Base-by-base conservation (phyloP, 2,888 invertebrate species). In the Desoria tigrina region DNA sequence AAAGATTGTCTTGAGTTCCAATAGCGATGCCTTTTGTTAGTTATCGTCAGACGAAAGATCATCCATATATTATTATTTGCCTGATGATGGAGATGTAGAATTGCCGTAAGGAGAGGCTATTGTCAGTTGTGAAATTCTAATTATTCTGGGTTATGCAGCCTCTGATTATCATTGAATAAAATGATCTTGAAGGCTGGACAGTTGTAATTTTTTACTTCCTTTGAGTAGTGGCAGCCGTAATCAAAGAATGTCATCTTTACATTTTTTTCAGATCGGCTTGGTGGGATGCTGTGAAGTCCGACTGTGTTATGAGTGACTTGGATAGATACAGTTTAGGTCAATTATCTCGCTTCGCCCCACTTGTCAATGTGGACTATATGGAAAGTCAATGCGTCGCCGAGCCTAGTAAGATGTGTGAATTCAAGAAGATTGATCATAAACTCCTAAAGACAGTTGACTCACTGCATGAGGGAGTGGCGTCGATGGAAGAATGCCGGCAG, bases 341-440 rank as follows among this genome's bases (percentile, higher is more conserved):
- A 9, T 67, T 71, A 14, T 53, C 56, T 67, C 72, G 60, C 51
- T 77, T 64, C 69, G 77, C 37, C 60, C 72, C 32, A 64, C 67
- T 53, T 42, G 73, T 60, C 45, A 69, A 62, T 71, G 63, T 78
- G 23, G 81, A 81, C 57, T 82, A 81, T 74, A 75, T 81, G 69
- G 82, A 82, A 73, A 79, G 80, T 37, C 81, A 81, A 74, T 82
- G 82, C 69, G 79, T 80, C n/a, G 77, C 77, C 28, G 79, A 79
- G 50, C 79, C 79, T 7, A 77, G 78, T 59, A 78, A 78, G 54
- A 78, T 80, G 78, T 81, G 81, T 66, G 79, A 80, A 67, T 81
- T 81, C 68, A 77, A 77, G 39, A 76, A 77, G 57, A 72, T 79
- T 49, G 71, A 70, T 16, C 78, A 79, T 49, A 71, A 75, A 24